These are phyloP conservation scores for Cyanoramphus novaezelandiae DNA, from an alignment of 2,113 vertebrate species.

Conservation along the genomic window DNA sequence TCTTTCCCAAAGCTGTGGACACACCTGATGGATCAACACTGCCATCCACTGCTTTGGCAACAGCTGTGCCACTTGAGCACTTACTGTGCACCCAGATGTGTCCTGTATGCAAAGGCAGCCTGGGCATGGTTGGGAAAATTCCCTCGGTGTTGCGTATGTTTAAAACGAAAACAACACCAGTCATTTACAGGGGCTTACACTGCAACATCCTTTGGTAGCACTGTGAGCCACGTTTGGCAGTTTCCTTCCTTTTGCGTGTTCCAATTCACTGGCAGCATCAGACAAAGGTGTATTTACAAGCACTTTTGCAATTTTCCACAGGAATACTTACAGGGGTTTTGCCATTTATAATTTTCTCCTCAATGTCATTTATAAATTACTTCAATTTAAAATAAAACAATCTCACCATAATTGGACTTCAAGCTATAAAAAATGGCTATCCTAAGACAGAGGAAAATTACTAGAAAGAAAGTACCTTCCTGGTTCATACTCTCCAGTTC, in stretches of 20 bases:
- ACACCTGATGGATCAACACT: not conserved
- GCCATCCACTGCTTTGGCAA: not conserved
- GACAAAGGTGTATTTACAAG: not conserved
- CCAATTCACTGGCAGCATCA: not conserved
- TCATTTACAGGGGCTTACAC: not conserved
- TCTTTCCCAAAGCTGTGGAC: not conserved
- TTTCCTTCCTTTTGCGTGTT: not conserved
- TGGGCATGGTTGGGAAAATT: not conserved
- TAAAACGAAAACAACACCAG: not conserved
- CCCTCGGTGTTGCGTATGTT: not conserved
- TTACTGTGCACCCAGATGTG: not conserved
- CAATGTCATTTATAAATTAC: conserved; percentile 27
- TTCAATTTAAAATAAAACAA: conserved; percentile 20
- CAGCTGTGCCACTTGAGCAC: not conserved
- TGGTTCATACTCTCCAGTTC: not conserved
- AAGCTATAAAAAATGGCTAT: not conserved
- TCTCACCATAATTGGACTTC: not conserved
- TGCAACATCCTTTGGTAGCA: not conserved
- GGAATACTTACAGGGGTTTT: not conserved
- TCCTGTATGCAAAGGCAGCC: not conserved
- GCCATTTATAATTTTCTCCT: conserved; percentile 15
- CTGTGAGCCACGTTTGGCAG: not conserved
- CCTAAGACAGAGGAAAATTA: not conserved
- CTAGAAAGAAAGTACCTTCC: not conserved
- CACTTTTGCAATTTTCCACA: not conserved